Evolutionary conservation across 2,888 invertebrate species (phyloP).

Genomic region (Diabrotica balteata): DNA sequence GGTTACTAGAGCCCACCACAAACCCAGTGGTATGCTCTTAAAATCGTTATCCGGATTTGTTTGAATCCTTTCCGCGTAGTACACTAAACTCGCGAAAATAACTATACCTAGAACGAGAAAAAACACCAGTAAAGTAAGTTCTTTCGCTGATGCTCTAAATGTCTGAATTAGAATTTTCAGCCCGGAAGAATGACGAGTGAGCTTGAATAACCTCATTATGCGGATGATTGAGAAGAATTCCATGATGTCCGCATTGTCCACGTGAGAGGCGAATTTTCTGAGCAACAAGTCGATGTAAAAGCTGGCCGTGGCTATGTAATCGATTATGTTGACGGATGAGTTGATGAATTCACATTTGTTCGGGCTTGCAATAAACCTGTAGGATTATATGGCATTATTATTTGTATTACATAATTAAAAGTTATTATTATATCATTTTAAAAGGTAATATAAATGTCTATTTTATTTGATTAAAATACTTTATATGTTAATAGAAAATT

Average conservation of each 20-base stretch:
- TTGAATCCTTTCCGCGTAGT: conserved; percentile 93
- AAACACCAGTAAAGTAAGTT: conserved; percentile 93
- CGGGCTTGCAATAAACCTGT: conserved; percentile 85
- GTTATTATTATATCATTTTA: no score
- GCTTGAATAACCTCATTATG: conserved; percentile 96
- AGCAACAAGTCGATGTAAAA: conserved; percentile 95
- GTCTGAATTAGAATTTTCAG: conserved; percentile 98
- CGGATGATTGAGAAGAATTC: conserved; percentile 98
- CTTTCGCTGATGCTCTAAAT: conserved; percentile 96
- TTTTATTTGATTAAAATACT: no score
- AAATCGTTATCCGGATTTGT: conserved; percentile 96
- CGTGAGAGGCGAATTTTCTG: conserved; percentile 87
- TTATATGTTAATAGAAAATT: no score
- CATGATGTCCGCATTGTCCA: conserved; percentile 94
- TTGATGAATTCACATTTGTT: conserved; percentile 94
- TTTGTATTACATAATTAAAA: no score
- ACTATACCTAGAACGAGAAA: conserved; percentile 97
- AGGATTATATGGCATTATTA: not conserved
- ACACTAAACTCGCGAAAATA: conserved; percentile 97
- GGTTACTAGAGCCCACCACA: conserved; percentile 99
- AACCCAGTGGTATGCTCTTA: conserved; percentile 95
- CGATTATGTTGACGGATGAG: conserved; percentile 96
- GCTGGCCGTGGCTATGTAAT: conserved; percentile 97
- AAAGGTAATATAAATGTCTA: no score
- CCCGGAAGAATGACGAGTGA: conserved; percentile 96